Evolutionary conservation across 2,113 vertebrate species (phyloP).

Genomic region (Orthochromis malagaraziensis): DNA sequence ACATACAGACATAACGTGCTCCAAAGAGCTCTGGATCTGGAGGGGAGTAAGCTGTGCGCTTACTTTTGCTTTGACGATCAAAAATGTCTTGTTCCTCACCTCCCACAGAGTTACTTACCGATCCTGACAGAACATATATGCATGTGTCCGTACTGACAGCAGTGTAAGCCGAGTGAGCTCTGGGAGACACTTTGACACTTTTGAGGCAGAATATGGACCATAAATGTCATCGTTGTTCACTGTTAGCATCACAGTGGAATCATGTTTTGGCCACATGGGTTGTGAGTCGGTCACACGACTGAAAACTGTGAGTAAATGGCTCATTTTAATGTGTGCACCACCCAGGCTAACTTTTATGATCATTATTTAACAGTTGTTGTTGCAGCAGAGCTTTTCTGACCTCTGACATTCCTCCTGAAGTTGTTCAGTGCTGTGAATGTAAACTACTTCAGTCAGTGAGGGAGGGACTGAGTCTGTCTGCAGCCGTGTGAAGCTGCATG

Average conservation of each 20-base stretch:
- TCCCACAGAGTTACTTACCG: neutral
- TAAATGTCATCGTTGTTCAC: neutral
- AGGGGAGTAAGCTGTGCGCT: neutral
- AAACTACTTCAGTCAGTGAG: neutral
- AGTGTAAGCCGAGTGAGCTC: neutral
- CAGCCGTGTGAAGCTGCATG: neutral
- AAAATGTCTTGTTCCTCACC: neutral
- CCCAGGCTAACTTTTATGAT: neutral
- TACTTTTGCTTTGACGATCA: neutral
- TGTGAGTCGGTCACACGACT: neutral
- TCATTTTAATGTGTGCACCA: neutral
- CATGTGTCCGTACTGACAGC: neutral
- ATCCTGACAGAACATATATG: neutral
- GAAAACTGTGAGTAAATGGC: neutral
- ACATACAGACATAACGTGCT: neutral
- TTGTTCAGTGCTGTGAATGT: neutral
- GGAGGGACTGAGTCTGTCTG: neutral
- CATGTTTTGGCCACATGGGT: neutral
- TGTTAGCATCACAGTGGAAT: neutral
- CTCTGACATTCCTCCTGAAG: neutral
- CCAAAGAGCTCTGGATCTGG: neutral
- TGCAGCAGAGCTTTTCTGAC: neutral
- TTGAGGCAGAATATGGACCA: neutral
- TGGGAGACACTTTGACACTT: neutral
- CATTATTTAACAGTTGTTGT: neutral